Evolutionary conservation across 2,113 vertebrate species (phyloP).

Genomic region (Clupea harengus): DNA sequence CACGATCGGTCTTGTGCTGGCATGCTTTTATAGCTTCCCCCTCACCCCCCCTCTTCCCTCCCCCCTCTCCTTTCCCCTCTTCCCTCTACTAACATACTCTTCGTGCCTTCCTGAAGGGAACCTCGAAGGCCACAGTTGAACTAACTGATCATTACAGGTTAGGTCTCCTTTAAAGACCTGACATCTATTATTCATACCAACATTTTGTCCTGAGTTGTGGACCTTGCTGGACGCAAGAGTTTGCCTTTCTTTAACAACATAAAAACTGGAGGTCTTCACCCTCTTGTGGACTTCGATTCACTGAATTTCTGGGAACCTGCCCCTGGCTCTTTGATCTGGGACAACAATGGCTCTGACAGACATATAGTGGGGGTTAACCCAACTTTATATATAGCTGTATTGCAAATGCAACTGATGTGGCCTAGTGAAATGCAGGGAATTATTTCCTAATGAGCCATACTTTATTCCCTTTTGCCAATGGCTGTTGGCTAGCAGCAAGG

Average conservation of each 20-base stretch:
- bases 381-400: background rate
- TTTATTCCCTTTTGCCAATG: background rate
- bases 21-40: background rate
- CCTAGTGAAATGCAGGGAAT: background rate
- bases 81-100: background rate
- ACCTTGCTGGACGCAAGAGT: too few relatives aligned
- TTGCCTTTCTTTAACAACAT: too few relatives aligned
- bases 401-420: background rate
- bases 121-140: background rate
- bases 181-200: too few relatives aligned
- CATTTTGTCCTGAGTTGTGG: too few relatives aligned
- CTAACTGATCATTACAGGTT: background rate
- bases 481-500: background rate
- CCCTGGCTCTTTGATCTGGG: background rate
- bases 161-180: background rate
- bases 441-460: slow-evolving; percentile 1
- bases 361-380: background rate
- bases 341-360: background rate
- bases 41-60: background rate
- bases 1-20: background rate
- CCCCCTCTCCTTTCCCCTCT: background rate
- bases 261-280: too few relatives aligned
- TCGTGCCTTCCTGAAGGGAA: background rate
- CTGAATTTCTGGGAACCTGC: background rate
- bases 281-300: too few relatives aligned